Percentiles rank a stretch among this genome's conserved stretches.
phyloP scores from a whole-genome alignment of 2,113 vertebrate genomes.

The Hemiprocne comata region DNA sequence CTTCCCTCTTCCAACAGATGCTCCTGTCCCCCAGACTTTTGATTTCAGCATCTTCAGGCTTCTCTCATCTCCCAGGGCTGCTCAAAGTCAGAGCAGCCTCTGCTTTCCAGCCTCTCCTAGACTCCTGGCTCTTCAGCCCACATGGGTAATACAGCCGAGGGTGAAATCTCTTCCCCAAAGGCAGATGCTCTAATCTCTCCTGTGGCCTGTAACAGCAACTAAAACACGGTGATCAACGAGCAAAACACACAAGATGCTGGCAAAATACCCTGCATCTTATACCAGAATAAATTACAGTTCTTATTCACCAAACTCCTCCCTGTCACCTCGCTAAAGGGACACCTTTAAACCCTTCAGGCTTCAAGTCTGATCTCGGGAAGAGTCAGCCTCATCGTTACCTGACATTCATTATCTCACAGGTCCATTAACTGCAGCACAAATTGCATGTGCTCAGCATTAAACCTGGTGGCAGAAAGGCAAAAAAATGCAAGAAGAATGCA shows the following conservation, averaged over 20 bases:
- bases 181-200: neutral
- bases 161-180: neutral
- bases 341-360: neutral
- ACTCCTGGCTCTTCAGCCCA: neutral
- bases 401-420: neutral
- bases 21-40: neutral
- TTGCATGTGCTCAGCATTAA: neutral
- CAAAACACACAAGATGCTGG: neutral
- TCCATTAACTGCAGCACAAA: neutral
- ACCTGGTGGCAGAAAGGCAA: neutral
- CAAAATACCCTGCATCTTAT: neutral
- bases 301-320: neutral
- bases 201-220: neutral
- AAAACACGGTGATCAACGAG: neutral
- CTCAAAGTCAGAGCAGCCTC: neutral
- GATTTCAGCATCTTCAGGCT: neutral
- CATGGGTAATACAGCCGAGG: neutral
- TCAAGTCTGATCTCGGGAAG: neutral
- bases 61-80: neutral
- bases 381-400: neutral
- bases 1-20: neutral
- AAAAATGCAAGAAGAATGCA: neutral
- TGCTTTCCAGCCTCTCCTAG: neutral
- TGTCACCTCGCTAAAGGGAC: neutral
- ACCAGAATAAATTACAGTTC: neutral